These are phyloP conservation scores for Epinotia brunnichana DNA, from an alignment of 2,888 invertebrate genomes.

Conservation along the genomic window DNA sequence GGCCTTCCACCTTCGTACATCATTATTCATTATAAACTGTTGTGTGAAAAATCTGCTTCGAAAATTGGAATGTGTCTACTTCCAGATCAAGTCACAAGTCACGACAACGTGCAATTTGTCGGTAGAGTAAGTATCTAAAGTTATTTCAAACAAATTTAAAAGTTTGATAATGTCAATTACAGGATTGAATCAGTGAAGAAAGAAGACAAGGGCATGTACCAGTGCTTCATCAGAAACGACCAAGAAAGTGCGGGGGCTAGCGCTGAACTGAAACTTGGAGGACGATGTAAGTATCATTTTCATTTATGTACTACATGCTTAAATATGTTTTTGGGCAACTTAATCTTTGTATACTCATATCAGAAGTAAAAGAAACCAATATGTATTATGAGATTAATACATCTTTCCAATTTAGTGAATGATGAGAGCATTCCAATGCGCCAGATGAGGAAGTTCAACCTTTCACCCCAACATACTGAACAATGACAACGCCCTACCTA, in stretches of 20 bases:
- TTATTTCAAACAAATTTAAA: background rate
- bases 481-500: too few relatives aligned
- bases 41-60: too few relatives aligned
- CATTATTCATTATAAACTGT: too few relatives aligned
- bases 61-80: too few relatives aligned
- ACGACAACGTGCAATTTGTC: too few relatives aligned
- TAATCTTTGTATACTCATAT: too few relatives aligned
- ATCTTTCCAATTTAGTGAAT: background rate
- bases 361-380: background rate
- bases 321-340: background rate
- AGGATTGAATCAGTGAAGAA: constrained; percentile 95
- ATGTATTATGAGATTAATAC: background rate
- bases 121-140: too few relatives aligned
- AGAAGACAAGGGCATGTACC: constrained; percentile 98
- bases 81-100: too few relatives aligned
- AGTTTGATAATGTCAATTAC: constrained; percentile 47
- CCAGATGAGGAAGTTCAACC: too few relatives aligned
- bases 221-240: constrained; percentile 96
- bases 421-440: too few relatives aligned
- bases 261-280: constrained; percentile 96
- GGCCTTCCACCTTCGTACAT: too few relatives aligned
- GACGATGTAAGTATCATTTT: constrained; percentile 86
- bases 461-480: too few relatives aligned
- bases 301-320: background rate
- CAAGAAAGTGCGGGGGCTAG: constrained; percentile 97